Evolutionary conservation across 2,888 invertebrate species (phyloP), one percentile per base, ranked within the genome.

Genomic region (Macrostomum cliftonense): DNA sequence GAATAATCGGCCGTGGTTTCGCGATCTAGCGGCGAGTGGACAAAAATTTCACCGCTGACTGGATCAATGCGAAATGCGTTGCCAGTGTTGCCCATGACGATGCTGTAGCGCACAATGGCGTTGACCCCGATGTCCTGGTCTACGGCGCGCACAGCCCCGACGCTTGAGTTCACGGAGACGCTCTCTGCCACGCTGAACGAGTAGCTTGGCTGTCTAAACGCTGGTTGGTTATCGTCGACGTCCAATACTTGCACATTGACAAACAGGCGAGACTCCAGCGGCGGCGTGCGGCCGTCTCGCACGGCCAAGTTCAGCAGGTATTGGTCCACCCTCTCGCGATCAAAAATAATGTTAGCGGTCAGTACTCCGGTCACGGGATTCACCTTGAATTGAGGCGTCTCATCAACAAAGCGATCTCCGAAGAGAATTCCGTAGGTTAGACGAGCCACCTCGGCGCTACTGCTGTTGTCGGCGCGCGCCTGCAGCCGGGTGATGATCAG

Each of bases 151-250:
- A 89, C 68, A 58, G 84, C 82, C 12, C 87, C 66, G 45, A 89
- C 78, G 1, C 83, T 80, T 0, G 86, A 83, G 62, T 79, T 78
- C 16, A 83, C 68, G 12, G 81, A 78, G 16, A 70, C 64, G 65
- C 84, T 86, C 66, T 88, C 87, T 0, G 83, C 81, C 13, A 88
- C 81, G 0, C 79, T 81, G 1, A 81, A 79, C 57, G 78, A 77
- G 68, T 86, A 88, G 11, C 77, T 77, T 43, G 77, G 77, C 57
- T 81, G 80, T 0, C 77, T 77, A 68, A 91, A 89, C 42, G 78
- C 72, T 0, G 89, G 89, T 0, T 79, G 72, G 70, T 88, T 85
- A 68, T 89, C 88, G 68, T 89, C 88, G n/a, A 82, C 77, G 65
- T 89, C 88, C 21, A 77, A 63, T 12, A 88, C 75, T 2, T 45